Evolutionary conservation across 1,140 invertebrate species (phyloP), one percentile per base, ranked within the genome.

Genomic region (Armadillidium nasatum): DNA sequence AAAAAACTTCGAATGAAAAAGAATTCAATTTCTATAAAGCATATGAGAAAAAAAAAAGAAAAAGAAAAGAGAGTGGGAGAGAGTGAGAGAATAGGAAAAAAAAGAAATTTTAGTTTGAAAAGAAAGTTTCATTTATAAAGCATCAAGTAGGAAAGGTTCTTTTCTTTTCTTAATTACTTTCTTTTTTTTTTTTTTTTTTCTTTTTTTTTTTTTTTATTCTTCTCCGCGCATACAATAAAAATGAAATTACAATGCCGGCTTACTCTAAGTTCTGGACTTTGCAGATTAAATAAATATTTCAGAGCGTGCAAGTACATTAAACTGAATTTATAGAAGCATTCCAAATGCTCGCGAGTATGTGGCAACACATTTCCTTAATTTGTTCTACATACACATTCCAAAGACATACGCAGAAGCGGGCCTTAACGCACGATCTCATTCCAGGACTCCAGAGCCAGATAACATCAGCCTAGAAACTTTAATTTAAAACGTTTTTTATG

Each of bases 221-320:
- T 60, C 50, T 19, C 50, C 19, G 11, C 50, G 50, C 50, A 15
- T 60, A 60, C 50, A 60, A 60, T 60, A 60, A 60, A 60, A 60
- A 60, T 60, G 50, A 60, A 60, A 60, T 60, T 60, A 60, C 50
- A 60, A 60, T 60, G 50, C 50, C 50, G 50, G 50, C 50, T 60
- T 60, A 60, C 50, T 60, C 50, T 60, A 60, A 60, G 50, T 60
- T 60, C 50, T 60, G 50, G 50, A 60, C 50, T 60, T 60, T 60
- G 50, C 50, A 60, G 50, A 60, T 60, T 60, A 60, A 60, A 60
- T 60, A 60, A 60, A 60, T 60, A 60, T 60, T 60, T 60, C 19
- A 60, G 50, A 19, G 11, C 50, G 19, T 60, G 50, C 50, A 60
- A 60, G 50, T 60, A 60, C 50, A 60, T 60, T 60, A 60, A 60